Evolutionary conservation across 2,113 vertebrate species (phyloP).

Genomic region (Pseudorasbora parva): DNA sequence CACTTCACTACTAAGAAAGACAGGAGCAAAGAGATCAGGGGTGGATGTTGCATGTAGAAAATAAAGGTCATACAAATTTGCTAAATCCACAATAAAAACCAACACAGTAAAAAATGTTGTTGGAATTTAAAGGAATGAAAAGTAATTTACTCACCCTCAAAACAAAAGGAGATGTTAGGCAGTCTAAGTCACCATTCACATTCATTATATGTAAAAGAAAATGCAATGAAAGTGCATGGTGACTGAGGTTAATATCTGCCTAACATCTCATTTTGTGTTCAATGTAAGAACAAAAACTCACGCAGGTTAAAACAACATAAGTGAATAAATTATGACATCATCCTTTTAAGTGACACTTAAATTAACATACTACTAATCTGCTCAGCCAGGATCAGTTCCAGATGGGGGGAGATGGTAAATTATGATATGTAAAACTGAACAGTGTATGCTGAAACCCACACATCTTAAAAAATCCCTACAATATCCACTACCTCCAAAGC

Average conservation of each 20-base stretch:
- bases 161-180: neutral
- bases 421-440: neutral
- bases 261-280: neutral
- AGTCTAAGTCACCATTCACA: neutral
- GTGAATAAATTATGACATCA: neutral
- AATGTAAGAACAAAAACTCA: neutral
- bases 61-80: neutral
- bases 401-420: neutral
- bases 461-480: neutral
- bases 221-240: neutral
- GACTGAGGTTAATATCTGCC: neutral
- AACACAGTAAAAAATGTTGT: neutral
- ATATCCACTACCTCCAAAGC: neutral
- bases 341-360: neutral
- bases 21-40: neutral
- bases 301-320: neutral
- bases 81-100: neutral
- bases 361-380: neutral
- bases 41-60: neutral
- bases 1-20: slow-evolving; percentile 60
- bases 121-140: neutral
- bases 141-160: neutral
- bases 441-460: neutral
- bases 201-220: neutral
- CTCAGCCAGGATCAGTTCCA: neutral